Evolutionary conservation across 1,140 invertebrate species (phyloP).

Genomic region (Temnothorax nylanderi): DNA sequence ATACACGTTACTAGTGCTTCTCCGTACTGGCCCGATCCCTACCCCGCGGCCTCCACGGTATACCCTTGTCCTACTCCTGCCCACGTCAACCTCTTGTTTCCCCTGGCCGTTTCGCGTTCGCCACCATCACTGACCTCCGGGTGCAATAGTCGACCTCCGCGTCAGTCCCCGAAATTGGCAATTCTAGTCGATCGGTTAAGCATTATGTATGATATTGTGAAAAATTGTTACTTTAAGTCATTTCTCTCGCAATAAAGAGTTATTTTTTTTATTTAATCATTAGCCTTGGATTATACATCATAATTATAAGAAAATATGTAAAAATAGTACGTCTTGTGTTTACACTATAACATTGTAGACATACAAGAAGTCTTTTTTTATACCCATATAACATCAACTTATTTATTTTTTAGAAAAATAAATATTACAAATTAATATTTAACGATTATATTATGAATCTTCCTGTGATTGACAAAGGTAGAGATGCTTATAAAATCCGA

Average conservation of each 20-base stretch:
- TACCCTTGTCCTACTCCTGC: constrained; percentile 56
- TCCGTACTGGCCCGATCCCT: constrained; percentile 70
- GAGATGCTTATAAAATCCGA: background rate
- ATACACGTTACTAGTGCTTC: constrained; percentile 85
- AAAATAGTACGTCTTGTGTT: background rate
- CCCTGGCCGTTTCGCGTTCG: constrained; percentile 28
- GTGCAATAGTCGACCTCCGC: constrained; percentile 12
- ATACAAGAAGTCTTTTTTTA: background rate
- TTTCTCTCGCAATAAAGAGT: background rate
- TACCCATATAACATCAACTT: background rate
- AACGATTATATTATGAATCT: background rate
- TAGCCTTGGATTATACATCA: too few species aligned
- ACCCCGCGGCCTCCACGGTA: constrained; percentile 63
- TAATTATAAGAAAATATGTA: background rate
- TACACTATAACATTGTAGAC: background rate
- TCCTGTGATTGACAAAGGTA: background rate
- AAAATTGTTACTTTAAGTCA: background rate
- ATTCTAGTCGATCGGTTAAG: background rate
- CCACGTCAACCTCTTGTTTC: constrained; percentile 53
- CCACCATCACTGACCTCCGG: constrained; percentile 32
- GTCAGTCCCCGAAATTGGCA: background rate
- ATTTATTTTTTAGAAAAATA: background rate
- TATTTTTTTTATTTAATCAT: background rate
- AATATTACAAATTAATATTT: constrained; percentile 6
- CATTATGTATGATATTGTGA: background rate